phyloP scores from a whole-genome alignment of 2,113 vertebrate species.

The Lasiurus borealis region DNA sequence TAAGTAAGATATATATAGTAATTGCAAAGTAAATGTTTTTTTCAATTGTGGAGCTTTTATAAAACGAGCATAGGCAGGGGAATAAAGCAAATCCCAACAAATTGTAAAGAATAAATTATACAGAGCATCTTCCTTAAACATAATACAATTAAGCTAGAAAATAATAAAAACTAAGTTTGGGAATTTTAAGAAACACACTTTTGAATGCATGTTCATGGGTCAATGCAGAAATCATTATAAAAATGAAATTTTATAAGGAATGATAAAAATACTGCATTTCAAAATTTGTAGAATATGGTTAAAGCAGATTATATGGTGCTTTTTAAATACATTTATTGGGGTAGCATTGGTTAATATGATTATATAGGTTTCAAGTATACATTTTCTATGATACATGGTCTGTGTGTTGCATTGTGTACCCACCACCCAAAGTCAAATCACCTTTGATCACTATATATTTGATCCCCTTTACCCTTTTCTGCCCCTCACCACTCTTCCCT shows the following conservation, averaged over 20 bases:
- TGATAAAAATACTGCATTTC: not conserved
- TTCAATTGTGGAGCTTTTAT: not conserved
- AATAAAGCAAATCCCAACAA: not conserved
- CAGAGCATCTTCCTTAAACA: not conserved
- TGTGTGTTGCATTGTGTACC: not conserved
- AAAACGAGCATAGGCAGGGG: not conserved
- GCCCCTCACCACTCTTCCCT: not conserved
- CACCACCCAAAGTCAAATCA: not conserved
- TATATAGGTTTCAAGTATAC: not conserved
- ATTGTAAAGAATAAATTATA: constrained; percentile 12
- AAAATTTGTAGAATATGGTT: not conserved
- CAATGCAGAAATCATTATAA: not conserved
- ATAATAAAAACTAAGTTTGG: not conserved
- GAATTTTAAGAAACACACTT: not conserved
- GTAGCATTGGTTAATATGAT: not conserved
- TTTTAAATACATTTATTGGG: not conserved
- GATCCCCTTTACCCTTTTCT: not conserved
- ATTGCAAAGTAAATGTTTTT: not conserved
- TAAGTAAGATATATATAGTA: not conserved
- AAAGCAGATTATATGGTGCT: not conserved
- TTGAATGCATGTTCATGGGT: not conserved
- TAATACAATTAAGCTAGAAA: not conserved
- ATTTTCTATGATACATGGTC: not conserved
- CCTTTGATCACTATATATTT: not conserved
- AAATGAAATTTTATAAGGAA: constrained; percentile 4